Base-by-base conservation (phyloP, 2,797 vertebrate genomes). In the Pseudocheirus occidentalis region DNA sequence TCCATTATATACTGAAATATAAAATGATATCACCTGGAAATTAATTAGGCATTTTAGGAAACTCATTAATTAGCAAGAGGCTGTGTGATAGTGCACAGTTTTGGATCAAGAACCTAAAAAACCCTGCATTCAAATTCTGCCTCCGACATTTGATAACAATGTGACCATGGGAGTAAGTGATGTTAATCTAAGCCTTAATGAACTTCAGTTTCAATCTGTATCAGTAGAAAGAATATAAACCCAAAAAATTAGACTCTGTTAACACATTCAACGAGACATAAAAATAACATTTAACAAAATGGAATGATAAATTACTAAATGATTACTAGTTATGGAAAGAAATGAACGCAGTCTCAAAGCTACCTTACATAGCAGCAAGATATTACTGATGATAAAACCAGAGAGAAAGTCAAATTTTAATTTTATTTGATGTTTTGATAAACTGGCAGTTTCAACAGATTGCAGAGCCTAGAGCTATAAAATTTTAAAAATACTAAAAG, bases 1-100 rank as follows among this genome's bases (percentile, higher is more conserved):
- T 95, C 90, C 92, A 92, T 96, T 92, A 92, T 94, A 94, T 58
- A 94, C 40, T 14, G 90, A 59, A 97, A 50, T 55, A 94, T 93
- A 95, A 96, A 95, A 94, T 92, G 95, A 91, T 21, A 34, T 62
- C 28, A 31, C 54, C 53, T 90, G 96, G 31, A 95, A 96, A 90
- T 57, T 96, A 95, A 96, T 10, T 58, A 13, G 10, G 95, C 87
- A 52, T 29, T 87, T 96, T 92, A 81, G 46, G 95, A 91, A 96
- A 18, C 89, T 92, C 46, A 90, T 73, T 87, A 46, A 87, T 87
- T 40, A 87, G 40, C 21, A 87, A 87, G 24, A 87, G 21, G 21
- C 13, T 27, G 10, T 27, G 3, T 4, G 18, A 10, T 87, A 87
- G 7, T 1, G 2, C 46, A 2, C 46, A 81, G 18, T 46, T 24